Evolutionary conservation across 2,113 vertebrate genomes (phyloP), one percentile per base, ranked within the genome.

Genomic region (Megalops atlanticus): DNA sequence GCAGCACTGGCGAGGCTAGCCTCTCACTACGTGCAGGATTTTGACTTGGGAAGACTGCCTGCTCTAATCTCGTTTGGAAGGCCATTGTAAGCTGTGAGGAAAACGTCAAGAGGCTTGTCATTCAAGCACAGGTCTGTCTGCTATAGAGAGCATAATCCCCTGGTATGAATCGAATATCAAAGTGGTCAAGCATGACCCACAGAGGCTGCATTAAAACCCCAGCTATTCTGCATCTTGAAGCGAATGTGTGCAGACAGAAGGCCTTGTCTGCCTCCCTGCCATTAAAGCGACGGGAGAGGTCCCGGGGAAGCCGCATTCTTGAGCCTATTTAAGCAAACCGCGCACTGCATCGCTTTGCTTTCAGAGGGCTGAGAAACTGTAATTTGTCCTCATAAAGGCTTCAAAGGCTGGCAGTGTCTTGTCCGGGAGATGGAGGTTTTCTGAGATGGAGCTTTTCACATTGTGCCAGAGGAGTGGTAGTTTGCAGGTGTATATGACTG

Each of bases 31-130:
- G n/a, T n/a, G n/a, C n/a, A n/a, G 91, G 90, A 91, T 92, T 91
- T 92, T 89, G 90, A 90, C 86, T 78, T 86, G 86, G 90, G 89
- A 89, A 89, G 89, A 90, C 90, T 88, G 83, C 58, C 85, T 88
- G 89, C 87, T 91, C 91, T 93, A 93, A 93, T 94, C 92, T 93
- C 84, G 91, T 94, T 92, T 91, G 91, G 80, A 89, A 91, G 91
- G 91, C 90, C 92, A 90, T 89, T 90, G 89, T 92, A 92, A 90
- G 91, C 88, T 89, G 88, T 86, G 86, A 90, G 85, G 90, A 74
- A 90, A 86, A 88, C 90, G 91, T 88, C 91, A 86, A 93, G 89
- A 88, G 89, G 89, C 90, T 89, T 91, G 90, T 90, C 89, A 91
- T 91, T 93, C 89, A 91, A 90, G 88, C 89, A 85, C 91, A 91